Evolutionary conservation across 2,888 invertebrate genomes (phyloP).

Genomic region (Elmis aenea): DNA sequence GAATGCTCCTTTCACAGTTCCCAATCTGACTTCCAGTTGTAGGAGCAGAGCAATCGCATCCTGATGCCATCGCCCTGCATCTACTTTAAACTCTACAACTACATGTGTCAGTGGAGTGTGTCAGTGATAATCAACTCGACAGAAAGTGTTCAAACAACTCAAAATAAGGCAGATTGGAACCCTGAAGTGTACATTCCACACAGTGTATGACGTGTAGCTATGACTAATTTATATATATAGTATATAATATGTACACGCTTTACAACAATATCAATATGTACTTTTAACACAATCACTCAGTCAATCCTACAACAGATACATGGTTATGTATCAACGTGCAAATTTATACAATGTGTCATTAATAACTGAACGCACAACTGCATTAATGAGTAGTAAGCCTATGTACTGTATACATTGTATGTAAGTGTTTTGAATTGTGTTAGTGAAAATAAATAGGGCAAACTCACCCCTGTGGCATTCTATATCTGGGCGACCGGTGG

Average conservation of each 20-base stretch:
- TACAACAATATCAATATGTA: constrained; percentile 2
- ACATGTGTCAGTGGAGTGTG: constrained; percentile 12
- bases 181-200: constrained; percentile 61
- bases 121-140: constrained; percentile 2
- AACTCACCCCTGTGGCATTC: constrained; percentile 64
- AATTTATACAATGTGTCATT: constrained; percentile 35
- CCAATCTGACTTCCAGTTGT: constrained; percentile 61
- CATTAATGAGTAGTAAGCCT: constrained; percentile 33
- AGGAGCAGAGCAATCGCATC: constrained; percentile 30
- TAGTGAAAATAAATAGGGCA: constrained; percentile 15
- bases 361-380: constrained; percentile 28
- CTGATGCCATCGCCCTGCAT: constrained; percentile 17
- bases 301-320: constrained; percentile 10
- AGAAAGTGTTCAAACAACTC: constrained; percentile 25
- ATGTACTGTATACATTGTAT: constrained; percentile 28
- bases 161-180: constrained; percentile 61
- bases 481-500: constrained; percentile 65
- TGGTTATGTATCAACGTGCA: constrained; percentile 38
- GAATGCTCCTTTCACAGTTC: constrained; percentile 74
- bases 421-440: constrained; percentile 20
- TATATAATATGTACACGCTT: neutral
- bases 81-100: constrained; percentile 21
- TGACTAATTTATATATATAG: constrained; percentile 35
- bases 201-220: constrained; percentile 38
- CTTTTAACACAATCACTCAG: too few relatives aligned